Evolutionary conservation across 2,797 vertebrate genomes (phyloP), one percentile per base, ranked within the genome.

Genomic region (Mastacembelus armatus): DNA sequence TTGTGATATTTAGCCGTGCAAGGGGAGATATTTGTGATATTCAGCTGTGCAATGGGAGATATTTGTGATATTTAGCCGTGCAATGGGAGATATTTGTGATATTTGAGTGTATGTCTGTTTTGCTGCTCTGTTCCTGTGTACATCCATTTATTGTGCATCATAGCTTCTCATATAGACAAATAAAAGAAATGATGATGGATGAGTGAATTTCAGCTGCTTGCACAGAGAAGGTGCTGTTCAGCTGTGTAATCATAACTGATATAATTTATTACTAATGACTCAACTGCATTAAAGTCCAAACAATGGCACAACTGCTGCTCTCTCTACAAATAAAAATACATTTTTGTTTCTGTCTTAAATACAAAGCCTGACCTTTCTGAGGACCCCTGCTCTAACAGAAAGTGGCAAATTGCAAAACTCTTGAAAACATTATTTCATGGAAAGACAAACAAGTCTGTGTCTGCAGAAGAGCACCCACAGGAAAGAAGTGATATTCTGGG

Each of bases 401-500:
- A 83, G 40, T 42, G 71, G 61, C 51, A 77, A 77, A n/a, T 56
- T 72, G 62, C 50, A 51, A 78, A 83, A 83, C 57, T 86, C 68
- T 71, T 29, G 66, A 74, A 47, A 82, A 62, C 59, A 78, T 77
- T 61, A 72, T 76, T 83, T 75, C 45, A 81, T 44, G 67, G 66
- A 76, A 62, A 62, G 56, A 82, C 58, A 50, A 80, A 78, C 61
- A 70, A 73, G 72, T 66, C 64, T 66, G 40, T 52, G 57, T 51
- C 50, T 66, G 69, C 50, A 74, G 59, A 66, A 52, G 62, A 84
- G 77, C 69, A 73, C 69, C 85, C 72, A 75, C 33, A 66, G 85
- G 76, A 77, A 33, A 81, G 58, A 75, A 44, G 79, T 87, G 83
- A 85, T 89, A 88, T 91, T 89, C 74, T 85, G 77, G 63, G 74